Base-by-base conservation (phyloP, 2,888 invertebrate species). In the Eurois occulta region DNA sequence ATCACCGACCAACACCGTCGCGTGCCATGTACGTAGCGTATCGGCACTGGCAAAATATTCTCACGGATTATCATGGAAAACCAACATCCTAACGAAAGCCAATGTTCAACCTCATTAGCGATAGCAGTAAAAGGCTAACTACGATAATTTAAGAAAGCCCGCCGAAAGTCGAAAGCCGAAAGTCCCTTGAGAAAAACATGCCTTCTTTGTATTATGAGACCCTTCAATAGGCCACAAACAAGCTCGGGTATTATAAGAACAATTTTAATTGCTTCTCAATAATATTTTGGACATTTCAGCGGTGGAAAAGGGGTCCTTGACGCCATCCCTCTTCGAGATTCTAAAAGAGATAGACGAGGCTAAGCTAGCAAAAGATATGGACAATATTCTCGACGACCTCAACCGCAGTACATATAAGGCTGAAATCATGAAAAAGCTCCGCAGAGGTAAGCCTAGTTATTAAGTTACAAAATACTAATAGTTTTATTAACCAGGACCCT, bases 361-460 rank as follows among this genome's bases (percentile, higher is more conserved):
- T 41, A 87, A 84, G 16, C 64, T 67, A 43, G 24, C 67, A n/a
- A 87, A 55, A 67, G 67, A 80, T 46, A 87, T 87, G 84, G n/a
- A 87, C n/a, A 70, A 38, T 13, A 64, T 73, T 18, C 24, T 84
- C 7, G 67, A 80, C 4, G 28, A 67, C 28, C 35, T 84, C 11
- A 21, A 21, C 8, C 18, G 21, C 41, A 75, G 28, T 65, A 72
- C 62, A 32, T n/a, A 87, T 41, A 84, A 72, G 13, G 5, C 35
- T 0, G 64, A 62, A 1, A 70, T 87, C 13, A 32, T 87, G 2
- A 24, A 52, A 10, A 68, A 80, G 3, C 75, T 84, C 0, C 75
- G 70, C 28, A 43, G 2, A 43, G 87, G 84, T 84, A 67, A 75
- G 62, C 35, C 5, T 13, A 62, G 18, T 35, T 64, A 52, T 52